Evolutionary conservation across 2,113 vertebrate genomes (phyloP), one percentile per base, ranked within the genome.

Genomic region (Gopherus evgoodei): DNA sequence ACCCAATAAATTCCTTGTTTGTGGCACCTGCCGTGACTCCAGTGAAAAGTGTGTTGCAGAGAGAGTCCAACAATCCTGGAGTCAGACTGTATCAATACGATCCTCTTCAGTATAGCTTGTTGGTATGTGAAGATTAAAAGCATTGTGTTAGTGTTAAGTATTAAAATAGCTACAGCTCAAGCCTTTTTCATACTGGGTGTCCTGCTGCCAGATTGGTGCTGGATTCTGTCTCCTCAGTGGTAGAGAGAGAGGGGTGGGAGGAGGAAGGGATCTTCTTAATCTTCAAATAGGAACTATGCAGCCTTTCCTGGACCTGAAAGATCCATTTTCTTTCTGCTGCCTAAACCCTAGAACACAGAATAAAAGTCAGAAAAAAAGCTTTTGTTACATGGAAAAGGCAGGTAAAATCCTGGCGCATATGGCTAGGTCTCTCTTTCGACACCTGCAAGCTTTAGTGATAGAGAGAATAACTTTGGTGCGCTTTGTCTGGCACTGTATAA

Each of bases 1-100:
- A 96, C 59, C 98, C 99, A 42, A 53, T 99, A 93, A 99, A 97
- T 95, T 99, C 99, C 87, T 87, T 98, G 9, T 99, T 99, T 86
- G 99, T 99, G 95, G 98, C 99, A 25, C 99, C 99, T 96, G 99
- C 99, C 86, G 98, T 99, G 38, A 99, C 99, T 7, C 99, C 99
- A 6, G 99, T 99, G 97, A 99, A 97, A 96, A 83, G 42, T 25
- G 9, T 97, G 21, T 14, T 8, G 76, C 97, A 99, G 94, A 96
- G 94, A 1, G 98, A 98, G 69, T 99, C 99, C 31, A 99, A 99
- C 97, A 99, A 99, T 94, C 99, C 99, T 8, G 99, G 98, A 3
- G 93, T 99, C 93, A 99, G 99, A 38, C 96, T 99, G 54, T 99
- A 99, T 96, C 96, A 98, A 38, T 99, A 99, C 95, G 91, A 98